phyloP scores from a whole-genome alignment of 2,797 vertebrate genomes.

The Chelmon rostratus region DNA sequence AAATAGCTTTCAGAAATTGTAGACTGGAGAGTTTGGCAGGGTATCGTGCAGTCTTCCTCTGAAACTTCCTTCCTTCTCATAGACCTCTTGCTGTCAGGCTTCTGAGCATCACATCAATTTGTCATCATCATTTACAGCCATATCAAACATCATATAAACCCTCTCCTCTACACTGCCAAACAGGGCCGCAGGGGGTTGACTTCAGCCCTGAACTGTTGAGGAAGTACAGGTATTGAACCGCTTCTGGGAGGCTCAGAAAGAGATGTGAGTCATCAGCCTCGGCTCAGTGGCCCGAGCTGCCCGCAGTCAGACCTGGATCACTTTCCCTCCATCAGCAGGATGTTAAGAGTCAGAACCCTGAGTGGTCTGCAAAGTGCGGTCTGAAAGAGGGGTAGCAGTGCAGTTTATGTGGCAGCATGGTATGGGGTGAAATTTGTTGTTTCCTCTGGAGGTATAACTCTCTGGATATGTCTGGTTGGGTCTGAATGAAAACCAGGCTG shows the following conservation, averaged over 20 bases:
- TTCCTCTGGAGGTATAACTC: slow-evolving; percentile 44
- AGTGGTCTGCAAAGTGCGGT: slow-evolving; percentile 59
- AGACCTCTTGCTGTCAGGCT: slow-evolving; percentile 34
- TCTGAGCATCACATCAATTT: slow-evolving; percentile 45
- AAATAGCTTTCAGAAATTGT: neutral
- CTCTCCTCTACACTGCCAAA: slow-evolving; percentile 28
- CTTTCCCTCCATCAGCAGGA: slow-evolving; percentile 72
- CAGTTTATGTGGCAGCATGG: slow-evolving; percentile 30
- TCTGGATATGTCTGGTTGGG: slow-evolving; percentile 26
- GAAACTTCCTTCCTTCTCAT: slow-evolving; percentile 9
- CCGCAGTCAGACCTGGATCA: slow-evolving; percentile 63
- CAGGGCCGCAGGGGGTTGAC: slow-evolving; percentile 32
- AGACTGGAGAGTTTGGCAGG: neutral
- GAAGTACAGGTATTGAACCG: slow-evolving; percentile 51
- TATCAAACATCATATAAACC: slow-evolving; percentile 50
- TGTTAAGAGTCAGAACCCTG: slow-evolving; percentile 63
- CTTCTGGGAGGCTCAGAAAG: slow-evolving; percentile 56
- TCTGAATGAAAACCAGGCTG: slow-evolving; percentile 30
- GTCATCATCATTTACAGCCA: slow-evolving; percentile 48
- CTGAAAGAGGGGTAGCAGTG: slow-evolving; percentile 33
- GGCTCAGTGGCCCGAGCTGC: slow-evolving; percentile 64
- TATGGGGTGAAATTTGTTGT: slow-evolving; percentile 40
- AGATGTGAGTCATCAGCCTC: slow-evolving; percentile 66
- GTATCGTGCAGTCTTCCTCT: neutral
- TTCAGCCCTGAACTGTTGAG: slow-evolving; percentile 54